These are phyloP conservation scores for Ametastegia equiseti DNA, from an alignment of 2,888 invertebrate genomes.

Conservation along the genomic window DNA sequence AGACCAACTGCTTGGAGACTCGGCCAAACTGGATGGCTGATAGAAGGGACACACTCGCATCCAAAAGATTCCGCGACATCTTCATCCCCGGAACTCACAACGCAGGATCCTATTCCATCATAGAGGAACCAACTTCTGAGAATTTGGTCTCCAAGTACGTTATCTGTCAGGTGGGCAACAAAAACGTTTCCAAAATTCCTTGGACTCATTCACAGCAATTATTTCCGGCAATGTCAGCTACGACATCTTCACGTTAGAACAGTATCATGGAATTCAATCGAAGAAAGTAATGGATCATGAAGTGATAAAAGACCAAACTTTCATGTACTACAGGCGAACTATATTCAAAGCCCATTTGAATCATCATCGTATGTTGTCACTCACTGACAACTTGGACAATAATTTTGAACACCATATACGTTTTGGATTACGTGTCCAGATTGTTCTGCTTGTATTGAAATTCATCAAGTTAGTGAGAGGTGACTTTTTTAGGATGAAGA, in stretches of 20 bases:
- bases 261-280: neutral
- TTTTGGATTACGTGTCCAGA: neutral
- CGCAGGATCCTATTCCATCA: slow-evolving; percentile 79
- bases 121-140: slow-evolving; percentile 55
- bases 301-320: too few species aligned
- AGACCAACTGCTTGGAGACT: slow-evolving; percentile 76
- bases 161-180: slow-evolving; percentile 75
- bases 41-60: slow-evolving; percentile 74
- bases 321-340: too few species aligned
- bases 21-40: slow-evolving; percentile 81
- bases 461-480: slow-evolving; percentile 20
- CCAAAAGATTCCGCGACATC: slow-evolving; percentile 77
- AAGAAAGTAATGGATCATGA: neutral
- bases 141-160: slow-evolving; percentile 77
- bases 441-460: slow-evolving; percentile 48
- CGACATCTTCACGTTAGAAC: too few species aligned
- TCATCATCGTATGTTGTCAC: too few species aligned
- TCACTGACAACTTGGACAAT: neutral
- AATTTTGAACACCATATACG: neutral
- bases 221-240: neutral
- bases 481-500: slow-evolving; percentile 77
- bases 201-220: neutral
- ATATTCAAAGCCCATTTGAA: too few species aligned
- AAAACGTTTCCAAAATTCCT: neutral
- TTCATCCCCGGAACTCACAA: slow-evolving; percentile 86